Evolutionary conservation across 1,140 invertebrate species (phyloP).

Genomic region (Penaeus japonicus): DNA sequence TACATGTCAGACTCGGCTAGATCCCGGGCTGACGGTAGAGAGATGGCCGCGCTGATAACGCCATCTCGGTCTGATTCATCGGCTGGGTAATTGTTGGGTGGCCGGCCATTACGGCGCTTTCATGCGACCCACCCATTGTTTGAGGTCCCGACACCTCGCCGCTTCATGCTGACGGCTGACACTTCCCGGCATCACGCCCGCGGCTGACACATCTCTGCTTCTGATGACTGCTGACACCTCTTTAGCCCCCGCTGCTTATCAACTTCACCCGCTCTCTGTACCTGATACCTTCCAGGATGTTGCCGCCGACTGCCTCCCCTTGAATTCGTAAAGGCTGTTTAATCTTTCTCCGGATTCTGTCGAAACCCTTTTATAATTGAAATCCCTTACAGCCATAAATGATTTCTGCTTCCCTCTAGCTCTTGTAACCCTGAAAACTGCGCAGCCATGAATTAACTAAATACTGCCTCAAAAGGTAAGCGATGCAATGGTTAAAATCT

Average conservation of each 20-base stretch:
- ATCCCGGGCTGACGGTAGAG: background rate
- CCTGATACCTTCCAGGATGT: background rate
- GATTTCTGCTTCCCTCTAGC: no score
- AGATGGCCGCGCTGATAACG: slow-evolving; percentile 43
- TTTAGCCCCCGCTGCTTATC: background rate
- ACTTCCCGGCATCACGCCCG: no score
- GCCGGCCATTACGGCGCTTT: slow-evolving; percentile 23
- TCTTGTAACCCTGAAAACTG: no score
- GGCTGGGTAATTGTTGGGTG: slow-evolving; percentile 40
- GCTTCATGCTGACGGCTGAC: no score
- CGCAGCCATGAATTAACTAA: no score
- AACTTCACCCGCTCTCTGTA: background rate
- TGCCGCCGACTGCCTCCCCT: background rate
- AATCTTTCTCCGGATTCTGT: no score
- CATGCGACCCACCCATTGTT: slow-evolving; percentile 16
- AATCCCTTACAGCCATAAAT: no score
- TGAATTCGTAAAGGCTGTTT: no score
- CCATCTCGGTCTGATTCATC: slow-evolving; percentile 43
- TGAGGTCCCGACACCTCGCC: background rate
- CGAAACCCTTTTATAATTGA: no score
- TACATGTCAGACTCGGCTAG: background rate
- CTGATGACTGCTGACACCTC: background rate
- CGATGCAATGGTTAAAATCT: no score
- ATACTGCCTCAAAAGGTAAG: no score
- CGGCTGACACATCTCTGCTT: background rate